A percentile compares a stretch with the other conserved stretches of the same genome.
These are phyloP conservation scores for Cheilinus undulatus DNA, from an alignment of 2,113 vertebrate genomes.

Conservation along the genomic window DNA sequence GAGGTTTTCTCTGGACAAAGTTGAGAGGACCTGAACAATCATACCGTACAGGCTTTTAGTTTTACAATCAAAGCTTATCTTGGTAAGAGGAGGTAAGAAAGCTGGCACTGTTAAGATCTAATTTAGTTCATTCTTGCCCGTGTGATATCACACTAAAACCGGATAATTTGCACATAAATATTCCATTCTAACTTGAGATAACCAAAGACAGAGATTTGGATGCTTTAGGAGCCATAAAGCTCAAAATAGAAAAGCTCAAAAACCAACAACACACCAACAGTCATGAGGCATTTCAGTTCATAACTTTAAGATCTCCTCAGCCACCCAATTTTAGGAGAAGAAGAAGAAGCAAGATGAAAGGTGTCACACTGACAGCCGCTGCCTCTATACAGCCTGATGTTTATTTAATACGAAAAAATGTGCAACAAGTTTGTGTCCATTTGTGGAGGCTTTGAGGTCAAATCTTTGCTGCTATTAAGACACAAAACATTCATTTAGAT, in stretches of 20 bases:
- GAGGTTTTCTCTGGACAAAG: conserved; percentile 39
- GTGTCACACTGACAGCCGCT: no score
- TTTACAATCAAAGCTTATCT: background rate
- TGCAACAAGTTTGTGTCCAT: no score
- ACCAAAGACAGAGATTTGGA: conserved; percentile 8
- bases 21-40: background rate
- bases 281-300: background rate
- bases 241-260: background rate
- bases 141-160: background rate
- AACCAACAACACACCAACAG: background rate
- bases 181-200: background rate
- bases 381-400: no score
- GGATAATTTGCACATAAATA: no score
- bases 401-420: no score
- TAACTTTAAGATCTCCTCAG: background rate
- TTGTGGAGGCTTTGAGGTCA: no score
- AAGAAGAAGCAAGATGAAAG: background rate
- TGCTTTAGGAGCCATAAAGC: background rate
- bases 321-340: conserved; percentile 42
- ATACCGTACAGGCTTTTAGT: background rate
- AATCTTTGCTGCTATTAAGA: no score
- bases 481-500: no score
- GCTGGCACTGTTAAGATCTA: no score
- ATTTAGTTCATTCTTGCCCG: no score
- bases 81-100: background rate